Base-by-base conservation (phyloP, 2,888 invertebrate species). In the Odontothrips loti region DNA sequence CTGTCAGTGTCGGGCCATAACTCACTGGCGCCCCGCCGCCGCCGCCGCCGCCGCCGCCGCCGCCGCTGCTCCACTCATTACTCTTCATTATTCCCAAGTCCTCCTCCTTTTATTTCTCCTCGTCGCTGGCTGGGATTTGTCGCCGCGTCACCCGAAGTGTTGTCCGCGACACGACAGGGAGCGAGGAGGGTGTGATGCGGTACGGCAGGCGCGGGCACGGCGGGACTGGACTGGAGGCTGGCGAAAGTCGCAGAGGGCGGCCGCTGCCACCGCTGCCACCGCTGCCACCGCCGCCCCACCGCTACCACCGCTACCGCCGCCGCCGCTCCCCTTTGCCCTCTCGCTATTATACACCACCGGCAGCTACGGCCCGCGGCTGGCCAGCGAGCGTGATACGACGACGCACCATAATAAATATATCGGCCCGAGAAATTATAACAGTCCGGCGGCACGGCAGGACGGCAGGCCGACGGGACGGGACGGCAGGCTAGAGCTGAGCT, bases 361-460 rank as follows among this genome's bases (percentile, higher is more conserved):
- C 68, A n/a, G 23, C 68, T 9, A 12, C 48, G 48, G 12, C 48
- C 12, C 48, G 48, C 48, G 48, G 48, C 48, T 9, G 9, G 23
- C 23, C n/a, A 23, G n/a, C 9, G 63, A n/a, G 68, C 68, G 68
- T n/a, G 68, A n/a, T 68, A 20, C 68, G 68, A n/a, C 68, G 68
- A 27, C 68, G 68, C 12, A 23, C 68, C 27, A 75, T 27, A 27
- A 75, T 75, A 75, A 75, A 75, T 75, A 75, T 75, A 75, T 75
- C 68, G 68, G 68, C 12, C 68, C 68, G 68, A 75, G 68, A 75
- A 75, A 75, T 75, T 75, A 75, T 75, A 75, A 75, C 68, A 75
- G 68, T 23, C 68, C 23, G 23, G 58, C 6, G 17, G 58, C 51
- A 12, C 51, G 51, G 51, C 51, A 2, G 6, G 51, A 10, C 51